Conservation (phyloP, 2,113 vertebrate species). For the Nestor notabilis region DNA sequence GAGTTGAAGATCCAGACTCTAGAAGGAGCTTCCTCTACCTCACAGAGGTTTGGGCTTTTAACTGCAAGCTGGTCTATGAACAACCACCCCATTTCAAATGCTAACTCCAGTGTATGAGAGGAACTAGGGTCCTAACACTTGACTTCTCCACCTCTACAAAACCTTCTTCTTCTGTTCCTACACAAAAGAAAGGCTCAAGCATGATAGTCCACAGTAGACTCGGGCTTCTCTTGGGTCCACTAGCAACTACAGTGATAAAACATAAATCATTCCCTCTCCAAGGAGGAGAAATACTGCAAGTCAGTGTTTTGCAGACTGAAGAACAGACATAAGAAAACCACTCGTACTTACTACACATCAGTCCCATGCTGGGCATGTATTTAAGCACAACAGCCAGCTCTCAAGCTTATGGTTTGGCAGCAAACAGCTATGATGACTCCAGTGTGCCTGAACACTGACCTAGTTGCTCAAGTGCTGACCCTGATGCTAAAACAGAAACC, state of each 20-base stretch:
- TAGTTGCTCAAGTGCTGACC: neutral
- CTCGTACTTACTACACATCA: neutral
- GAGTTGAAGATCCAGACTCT: neutral
- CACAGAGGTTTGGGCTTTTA: neutral
- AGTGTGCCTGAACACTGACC: neutral
- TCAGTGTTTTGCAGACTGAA: neutral
- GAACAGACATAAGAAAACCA: neutral
- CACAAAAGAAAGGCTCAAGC: neutral
- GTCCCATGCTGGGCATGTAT: neutral
- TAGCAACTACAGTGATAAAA: neutral
- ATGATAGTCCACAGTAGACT: neutral
- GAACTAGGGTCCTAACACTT: neutral
- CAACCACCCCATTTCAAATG: neutral
- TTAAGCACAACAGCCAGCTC: neutral
- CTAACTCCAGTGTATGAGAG: neutral
- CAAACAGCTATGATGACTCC: neutral
- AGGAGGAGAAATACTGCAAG: neutral
- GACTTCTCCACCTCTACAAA: neutral
- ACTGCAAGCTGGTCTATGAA: neutral
- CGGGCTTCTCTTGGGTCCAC: neutral
- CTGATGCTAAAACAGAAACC: constrained; percentile 7
- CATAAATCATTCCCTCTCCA: neutral
- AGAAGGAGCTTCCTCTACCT: neutral
- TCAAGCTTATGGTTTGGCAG: neutral
- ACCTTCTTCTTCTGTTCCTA: neutral